These are phyloP conservation scores for Camptogramma bilineatum DNA, from an alignment of 2,888 invertebrate genomes.

Conservation along the genomic window DNA sequence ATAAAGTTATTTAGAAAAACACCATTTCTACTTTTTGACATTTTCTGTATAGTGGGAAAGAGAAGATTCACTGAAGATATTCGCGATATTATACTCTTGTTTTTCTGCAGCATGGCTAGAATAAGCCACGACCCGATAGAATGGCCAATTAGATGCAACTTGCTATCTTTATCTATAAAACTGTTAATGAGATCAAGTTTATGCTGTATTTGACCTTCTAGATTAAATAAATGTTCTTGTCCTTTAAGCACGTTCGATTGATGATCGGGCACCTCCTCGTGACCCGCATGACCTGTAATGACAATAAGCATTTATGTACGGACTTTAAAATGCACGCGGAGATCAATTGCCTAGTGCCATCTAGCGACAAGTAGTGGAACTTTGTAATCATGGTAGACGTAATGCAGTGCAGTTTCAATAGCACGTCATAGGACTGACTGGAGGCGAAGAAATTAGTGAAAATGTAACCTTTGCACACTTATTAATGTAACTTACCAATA, in stretches of 20 bases:
- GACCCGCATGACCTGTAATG: conserved; percentile 91
- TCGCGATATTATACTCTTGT: conserved; percentile 79
- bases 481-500: conserved; percentile 84
- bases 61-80: conserved; percentile 89
- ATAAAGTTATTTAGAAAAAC: conserved; percentile 87
- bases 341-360: not conserved
- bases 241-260: conserved; percentile 77
- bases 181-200: conserved; percentile 91
- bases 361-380: not conserved
- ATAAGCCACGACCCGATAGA: conserved; percentile 96
- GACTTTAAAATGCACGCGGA: no score
- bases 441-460: no score
- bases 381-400: not conserved
- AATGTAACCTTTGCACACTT: no score
- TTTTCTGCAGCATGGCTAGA: conserved; percentile 88
- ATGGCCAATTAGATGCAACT: conserved; percentile 94
- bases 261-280: conserved; percentile 78
- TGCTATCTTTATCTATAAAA: conserved; percentile 89
- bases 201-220: conserved; percentile 92
- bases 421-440: not conserved
- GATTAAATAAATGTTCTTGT: conserved; percentile 87
- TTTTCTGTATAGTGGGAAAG: conserved; percentile 95
- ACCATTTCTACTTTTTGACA: conserved; percentile 92
- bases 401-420: not conserved
- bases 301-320: conserved; percentile 12